These are phyloP conservation scores for Anaspis maculata DNA, from an alignment of 2,888 invertebrate genomes.

Conservation along the genomic window DNA sequence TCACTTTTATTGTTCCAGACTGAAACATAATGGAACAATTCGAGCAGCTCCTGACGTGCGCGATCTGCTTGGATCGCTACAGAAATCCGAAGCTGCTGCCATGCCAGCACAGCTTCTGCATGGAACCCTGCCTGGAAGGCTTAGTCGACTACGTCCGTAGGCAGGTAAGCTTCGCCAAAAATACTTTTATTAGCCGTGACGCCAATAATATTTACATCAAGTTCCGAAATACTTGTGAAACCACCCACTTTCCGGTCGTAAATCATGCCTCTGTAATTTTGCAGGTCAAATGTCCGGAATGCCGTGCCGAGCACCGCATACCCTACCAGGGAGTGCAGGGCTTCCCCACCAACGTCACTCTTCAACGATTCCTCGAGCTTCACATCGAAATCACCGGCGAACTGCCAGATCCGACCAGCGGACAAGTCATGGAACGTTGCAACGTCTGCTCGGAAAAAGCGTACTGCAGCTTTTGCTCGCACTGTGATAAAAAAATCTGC, in stretches of 20 bases:
- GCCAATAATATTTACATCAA: conserved; percentile 1
- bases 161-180: conserved; percentile 53
- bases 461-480: conserved; percentile 80
- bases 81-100: conserved; percentile 96
- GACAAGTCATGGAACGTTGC: conserved; percentile 88
- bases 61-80: conserved; percentile 96
- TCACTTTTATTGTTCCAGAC: conserved; percentile 16
- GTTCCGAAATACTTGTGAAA: no score
- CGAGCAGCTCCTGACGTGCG: conserved; percentile 95
- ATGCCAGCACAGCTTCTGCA: conserved; percentile 99
- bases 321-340: conserved; percentile 92
- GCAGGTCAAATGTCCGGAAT: conserved; percentile 96
- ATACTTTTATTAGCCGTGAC: no score
- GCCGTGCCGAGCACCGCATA: conserved; percentile 92
- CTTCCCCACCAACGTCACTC: conserved; percentile 92
- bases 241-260: no score
- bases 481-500: conserved; percentile 97
- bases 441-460: conserved; percentile 90
- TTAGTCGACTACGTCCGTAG: conserved; percentile 89
- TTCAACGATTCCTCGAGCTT: conserved; percentile 88
- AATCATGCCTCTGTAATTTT: no score
- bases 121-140: conserved; percentile 98
- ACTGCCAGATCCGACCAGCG: conserved; percentile 82
- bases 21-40: conserved; percentile 85
- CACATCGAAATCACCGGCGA: conserved; percentile 90